A percentile compares a stretch with the other conserved stretches of the same genome.
Conservation (phyloP, 2,113 vertebrate genomes). For the Sorex araneus region DNA sequence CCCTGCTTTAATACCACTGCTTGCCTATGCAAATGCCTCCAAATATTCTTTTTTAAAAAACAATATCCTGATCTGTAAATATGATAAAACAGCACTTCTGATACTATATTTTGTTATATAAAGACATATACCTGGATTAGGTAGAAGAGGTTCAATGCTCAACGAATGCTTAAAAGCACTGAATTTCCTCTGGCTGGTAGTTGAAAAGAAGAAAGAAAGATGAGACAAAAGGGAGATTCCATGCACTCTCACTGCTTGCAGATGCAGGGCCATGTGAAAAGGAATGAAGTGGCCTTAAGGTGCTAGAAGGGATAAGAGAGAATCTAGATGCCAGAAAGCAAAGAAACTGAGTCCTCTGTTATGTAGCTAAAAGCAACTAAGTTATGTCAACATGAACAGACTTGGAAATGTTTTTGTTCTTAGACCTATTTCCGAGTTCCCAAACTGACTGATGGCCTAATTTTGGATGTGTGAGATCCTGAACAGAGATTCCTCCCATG, state of each 20-base stretch:
- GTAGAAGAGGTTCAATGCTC: neutral
- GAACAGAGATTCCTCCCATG: neutral
- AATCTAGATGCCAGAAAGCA: neutral
- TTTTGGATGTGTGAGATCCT: neutral
- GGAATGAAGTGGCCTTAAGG: neutral
- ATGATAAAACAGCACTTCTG: neutral
- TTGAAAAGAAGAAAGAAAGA: neutral
- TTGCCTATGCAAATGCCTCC: neutral
- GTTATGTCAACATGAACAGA: neutral
- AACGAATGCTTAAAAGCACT: neutral
- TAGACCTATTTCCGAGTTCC: neutral
- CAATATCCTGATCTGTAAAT: neutral
- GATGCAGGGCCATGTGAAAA: neutral
- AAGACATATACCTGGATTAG: neutral
- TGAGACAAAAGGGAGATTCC: neutral
- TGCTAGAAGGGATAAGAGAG: neutral
- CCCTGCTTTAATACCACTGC: neutral
- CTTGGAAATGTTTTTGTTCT: neutral
- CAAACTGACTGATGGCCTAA: neutral
- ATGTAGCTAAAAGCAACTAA: neutral
- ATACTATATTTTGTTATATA: neutral
- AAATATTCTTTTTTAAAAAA: neutral
- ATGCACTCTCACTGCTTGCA: neutral
- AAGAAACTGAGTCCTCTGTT: neutral
- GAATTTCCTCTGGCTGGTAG: neutral